Conservation (phyloP, 1,140 invertebrate species). For the Dendrolimus kikuchii region DNA sequence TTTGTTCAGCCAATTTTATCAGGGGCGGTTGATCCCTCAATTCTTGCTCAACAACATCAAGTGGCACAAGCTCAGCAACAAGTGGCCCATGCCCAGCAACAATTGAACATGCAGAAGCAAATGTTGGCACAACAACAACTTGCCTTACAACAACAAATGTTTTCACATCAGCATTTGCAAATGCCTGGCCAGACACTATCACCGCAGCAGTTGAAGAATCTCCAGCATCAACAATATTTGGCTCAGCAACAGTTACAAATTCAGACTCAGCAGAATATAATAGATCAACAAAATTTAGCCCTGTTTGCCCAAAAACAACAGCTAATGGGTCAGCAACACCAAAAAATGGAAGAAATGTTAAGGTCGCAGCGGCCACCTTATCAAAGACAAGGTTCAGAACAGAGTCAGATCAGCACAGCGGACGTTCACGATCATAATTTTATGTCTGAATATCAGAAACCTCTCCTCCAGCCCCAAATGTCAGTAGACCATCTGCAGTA, state of each 20-base stretch:
- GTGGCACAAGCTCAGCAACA: constrained; percentile 62
- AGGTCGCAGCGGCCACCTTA: constrained; percentile 59
- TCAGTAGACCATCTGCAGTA: constrained; percentile 58
- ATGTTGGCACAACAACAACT: constrained; percentile 62
- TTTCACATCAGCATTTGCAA: constrained; percentile 56
- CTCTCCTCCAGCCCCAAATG: constrained; percentile 46
- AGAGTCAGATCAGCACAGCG: constrained; percentile 51
- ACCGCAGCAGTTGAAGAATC: constrained; percentile 63
- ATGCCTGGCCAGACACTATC: constrained; percentile 68
- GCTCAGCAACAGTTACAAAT: constrained; percentile 65
- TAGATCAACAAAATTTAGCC: constrained; percentile 60
- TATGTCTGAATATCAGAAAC: constrained; percentile 58
- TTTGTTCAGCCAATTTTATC: constrained; percentile 43
- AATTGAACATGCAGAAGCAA: constrained; percentile 61
- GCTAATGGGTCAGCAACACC: constrained; percentile 70
- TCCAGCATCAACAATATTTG: constrained; percentile 67
- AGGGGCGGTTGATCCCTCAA: constrained; percentile 41
- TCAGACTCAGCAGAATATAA: constrained; percentile 59
- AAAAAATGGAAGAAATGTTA: constrained; percentile 56
- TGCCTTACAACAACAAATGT: constrained; percentile 59
- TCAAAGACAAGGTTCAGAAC: constrained; percentile 53
- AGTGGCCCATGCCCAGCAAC: constrained; percentile 56
- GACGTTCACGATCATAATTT: constrained; percentile 52
- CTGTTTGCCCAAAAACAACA: constrained; percentile 67
- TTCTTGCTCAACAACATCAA: constrained; percentile 53